These are phyloP conservation scores for Zaprionus tsacasi DNA, from an alignment of 1,140 invertebrate species.

Conservation along the genomic window DNA sequence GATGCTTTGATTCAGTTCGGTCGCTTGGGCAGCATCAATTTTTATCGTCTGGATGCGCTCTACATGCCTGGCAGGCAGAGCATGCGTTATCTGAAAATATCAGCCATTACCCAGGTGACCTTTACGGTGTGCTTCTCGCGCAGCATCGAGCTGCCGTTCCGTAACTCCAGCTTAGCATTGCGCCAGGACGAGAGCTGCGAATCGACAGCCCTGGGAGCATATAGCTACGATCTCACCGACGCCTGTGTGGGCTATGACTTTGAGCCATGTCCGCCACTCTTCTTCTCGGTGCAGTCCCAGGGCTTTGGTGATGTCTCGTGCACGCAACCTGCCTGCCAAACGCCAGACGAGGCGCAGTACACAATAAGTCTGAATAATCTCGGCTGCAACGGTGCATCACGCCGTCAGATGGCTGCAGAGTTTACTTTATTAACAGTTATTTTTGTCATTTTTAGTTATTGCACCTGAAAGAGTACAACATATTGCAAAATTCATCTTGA, in stretches of 20 bases:
- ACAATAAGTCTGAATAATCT: constrained; percentile 87
- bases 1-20: constrained; percentile 85
- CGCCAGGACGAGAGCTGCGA: constrained; percentile 59
- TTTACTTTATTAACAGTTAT: neutral
- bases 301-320: constrained; percentile 68
- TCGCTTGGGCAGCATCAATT: constrained; percentile 86
- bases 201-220: constrained; percentile 61
- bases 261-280: constrained; percentile 87
- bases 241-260: constrained; percentile 85
- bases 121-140: constrained; percentile 87
- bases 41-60: constrained; percentile 88
- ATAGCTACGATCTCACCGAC: constrained; percentile 84
- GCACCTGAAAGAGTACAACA: neutral
- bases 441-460: neutral
- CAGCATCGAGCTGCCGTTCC: constrained; percentile 77
- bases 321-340: constrained; percentile 86
- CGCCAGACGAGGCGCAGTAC: constrained; percentile 87
- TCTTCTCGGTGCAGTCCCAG: constrained; percentile 86
- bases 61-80: constrained; percentile 86
- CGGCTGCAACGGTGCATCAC: constrained; percentile 85
- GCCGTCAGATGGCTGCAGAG: neutral
- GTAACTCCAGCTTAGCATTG: constrained; percentile 37
- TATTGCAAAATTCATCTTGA: neutral
- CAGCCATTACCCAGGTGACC: constrained; percentile 78
- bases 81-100: constrained; percentile 85